These are phyloP conservation scores for Nephrocerus scutellatus DNA, from an alignment of 2,888 invertebrate genomes.

Conservation along the genomic window DNA sequence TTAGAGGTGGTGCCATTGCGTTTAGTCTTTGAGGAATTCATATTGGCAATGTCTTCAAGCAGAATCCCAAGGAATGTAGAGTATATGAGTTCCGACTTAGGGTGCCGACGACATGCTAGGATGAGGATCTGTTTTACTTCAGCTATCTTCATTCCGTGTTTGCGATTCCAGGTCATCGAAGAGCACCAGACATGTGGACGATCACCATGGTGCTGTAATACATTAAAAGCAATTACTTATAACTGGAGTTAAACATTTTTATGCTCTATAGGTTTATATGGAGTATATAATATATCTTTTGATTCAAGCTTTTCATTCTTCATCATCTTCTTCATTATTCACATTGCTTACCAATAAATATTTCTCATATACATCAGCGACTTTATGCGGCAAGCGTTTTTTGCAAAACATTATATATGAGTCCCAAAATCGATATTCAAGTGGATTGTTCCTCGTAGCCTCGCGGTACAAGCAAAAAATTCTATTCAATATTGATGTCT, in stretches of 20 bases:
- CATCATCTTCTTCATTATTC: too few relatives aligned
- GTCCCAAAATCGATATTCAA: slow-evolving; percentile 68
- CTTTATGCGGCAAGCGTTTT: slow-evolving; percentile 53
- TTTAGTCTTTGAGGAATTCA: slow-evolving; percentile 43
- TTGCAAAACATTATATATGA: slow-evolving; percentile 74
- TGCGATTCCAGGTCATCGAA: slow-evolving; percentile 54
- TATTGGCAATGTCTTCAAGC: slow-evolving; percentile 31
- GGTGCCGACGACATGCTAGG: slow-evolving; percentile 69
- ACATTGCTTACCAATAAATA: slow-evolving; percentile 54
- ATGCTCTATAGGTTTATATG: too few relatives aligned
- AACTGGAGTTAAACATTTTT: too few relatives aligned
- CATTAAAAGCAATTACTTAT: too few relatives aligned
- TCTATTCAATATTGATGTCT: slow-evolving; percentile 59
- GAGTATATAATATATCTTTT: too few relatives aligned
- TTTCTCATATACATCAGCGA: slow-evolving; percentile 54
- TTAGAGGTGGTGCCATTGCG: slow-evolving; percentile 40
- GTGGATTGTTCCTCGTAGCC: slow-evolving; percentile 60
- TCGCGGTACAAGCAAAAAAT: slow-evolving; percentile 68
- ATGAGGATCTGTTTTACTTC: slow-evolving; percentile 65
- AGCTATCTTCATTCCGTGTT: slow-evolving; percentile 52
- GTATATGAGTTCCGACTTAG: slow-evolving; percentile 61
- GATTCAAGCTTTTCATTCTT: too few relatives aligned
- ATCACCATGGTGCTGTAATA: slow-evolving; percentile 61
- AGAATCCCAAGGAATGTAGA: slow-evolving; percentile 58
- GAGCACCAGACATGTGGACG: slow-evolving; percentile 70